phyloP scores from a whole-genome alignment of 2,113 vertebrate genomes.

The Gnathonemus echidnorhynchus region DNA sequence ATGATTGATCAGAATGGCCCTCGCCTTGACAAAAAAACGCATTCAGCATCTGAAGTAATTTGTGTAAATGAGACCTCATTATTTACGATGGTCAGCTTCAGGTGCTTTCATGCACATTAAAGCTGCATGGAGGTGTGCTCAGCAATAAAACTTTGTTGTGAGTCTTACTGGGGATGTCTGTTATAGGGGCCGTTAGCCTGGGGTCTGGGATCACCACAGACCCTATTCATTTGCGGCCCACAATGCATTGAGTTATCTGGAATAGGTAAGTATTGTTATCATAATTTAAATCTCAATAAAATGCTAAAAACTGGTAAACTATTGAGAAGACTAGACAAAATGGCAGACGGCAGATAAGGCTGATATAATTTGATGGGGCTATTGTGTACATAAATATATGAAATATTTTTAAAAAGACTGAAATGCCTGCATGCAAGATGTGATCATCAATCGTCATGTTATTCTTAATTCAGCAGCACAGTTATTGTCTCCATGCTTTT shows the following conservation, averaged over 20 bases:
- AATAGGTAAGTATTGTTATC: background rate
- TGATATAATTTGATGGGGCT: background rate
- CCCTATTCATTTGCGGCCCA: background rate
- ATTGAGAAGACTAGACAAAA: background rate
- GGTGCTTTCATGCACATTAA: slow-evolving; percentile 61
- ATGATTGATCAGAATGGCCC: slow-evolving; percentile 83
- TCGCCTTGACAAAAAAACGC: slow-evolving; percentile 83
- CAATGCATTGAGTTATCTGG: background rate
- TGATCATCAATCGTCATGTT: slow-evolving; percentile 8
- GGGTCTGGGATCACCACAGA: no score
- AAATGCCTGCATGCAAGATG: background rate
- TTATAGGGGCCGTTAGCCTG: background rate
- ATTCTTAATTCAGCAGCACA: slow-evolving; percentile 27
- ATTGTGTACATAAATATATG: background rate
- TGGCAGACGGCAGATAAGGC: background rate
- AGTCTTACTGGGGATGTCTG: background rate
- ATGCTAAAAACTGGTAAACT: background rate
- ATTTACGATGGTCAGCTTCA: slow-evolving; percentile 76
- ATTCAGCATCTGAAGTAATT: slow-evolving; percentile 84
- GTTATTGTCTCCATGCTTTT: slow-evolving; percentile 26
- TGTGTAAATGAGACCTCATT: slow-evolving; percentile 93
- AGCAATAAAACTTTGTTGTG: slow-evolving; percentile 21
- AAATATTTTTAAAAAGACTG: slow-evolving; percentile 1
- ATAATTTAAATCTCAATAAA: background rate
- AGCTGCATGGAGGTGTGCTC: slow-evolving; percentile 53